Evolutionary conservation across 1,140 invertebrate species (phyloP).

Genomic region (Wiebesia pumilae): DNA sequence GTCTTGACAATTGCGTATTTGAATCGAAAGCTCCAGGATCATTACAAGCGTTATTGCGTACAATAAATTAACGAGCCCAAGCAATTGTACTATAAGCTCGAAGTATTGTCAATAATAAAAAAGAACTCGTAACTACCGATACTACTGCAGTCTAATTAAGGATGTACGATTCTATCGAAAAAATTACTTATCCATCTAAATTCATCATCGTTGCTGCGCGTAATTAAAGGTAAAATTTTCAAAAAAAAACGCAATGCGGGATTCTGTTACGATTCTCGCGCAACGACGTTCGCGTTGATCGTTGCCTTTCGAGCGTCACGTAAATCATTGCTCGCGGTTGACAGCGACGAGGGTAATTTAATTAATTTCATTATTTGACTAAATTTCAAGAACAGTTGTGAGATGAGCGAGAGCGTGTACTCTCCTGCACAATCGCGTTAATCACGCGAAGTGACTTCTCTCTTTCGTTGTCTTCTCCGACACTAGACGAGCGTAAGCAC

Average conservation of each 20-base stretch:
- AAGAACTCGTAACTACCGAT: background rate
- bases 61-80: background rate
- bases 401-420: background rate
- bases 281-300: too few relatives aligned
- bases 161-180: background rate
- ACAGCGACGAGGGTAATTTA: conserved; percentile 26
- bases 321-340: conserved; percentile 32
- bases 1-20: background rate
- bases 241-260: too few relatives aligned
- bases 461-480: background rate
- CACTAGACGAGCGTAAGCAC: too few relatives aligned
- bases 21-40: background rate
- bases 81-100: background rate
- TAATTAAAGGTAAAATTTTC: too few relatives aligned
- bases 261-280: background rate
- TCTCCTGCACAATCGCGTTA: conserved; percentile 9
- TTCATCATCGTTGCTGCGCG: too few relatives aligned
- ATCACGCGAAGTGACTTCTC: background rate
- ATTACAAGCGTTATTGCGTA: background rate
- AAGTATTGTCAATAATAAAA: background rate
- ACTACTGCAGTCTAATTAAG: background rate
- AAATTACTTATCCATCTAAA: too few relatives aligned
- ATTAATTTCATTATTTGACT: conserved; percentile 40
- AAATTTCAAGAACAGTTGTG: background rate
- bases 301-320: background rate